Evolutionary conservation across 2,113 vertebrate species (phyloP).

Genomic region (Gambusia affinis): DNA sequence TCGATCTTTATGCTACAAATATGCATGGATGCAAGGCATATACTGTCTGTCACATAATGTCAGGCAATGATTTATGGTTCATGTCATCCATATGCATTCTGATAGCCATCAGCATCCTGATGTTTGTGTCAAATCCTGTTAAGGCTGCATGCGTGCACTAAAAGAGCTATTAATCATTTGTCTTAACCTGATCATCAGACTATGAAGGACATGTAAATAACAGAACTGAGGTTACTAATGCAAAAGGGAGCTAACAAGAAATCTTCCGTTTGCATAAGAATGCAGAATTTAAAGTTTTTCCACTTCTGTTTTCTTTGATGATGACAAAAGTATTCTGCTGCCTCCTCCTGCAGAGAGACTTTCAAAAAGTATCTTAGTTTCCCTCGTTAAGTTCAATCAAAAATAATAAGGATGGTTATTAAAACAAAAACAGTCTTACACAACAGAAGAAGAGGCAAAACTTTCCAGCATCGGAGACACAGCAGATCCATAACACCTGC

Average conservation of each 20-base stretch:
- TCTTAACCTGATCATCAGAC: conserved; percentile 29
- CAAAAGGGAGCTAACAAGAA: conserved; percentile 18
- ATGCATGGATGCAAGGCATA: conserved; percentile 49
- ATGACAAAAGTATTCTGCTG: background rate
- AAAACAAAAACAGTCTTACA: conserved; percentile 61
- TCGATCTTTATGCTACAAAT: conserved; percentile 5
- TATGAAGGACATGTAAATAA: conserved; percentile 46
- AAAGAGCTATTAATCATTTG: conserved; percentile 51
- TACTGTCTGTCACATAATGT: conserved; percentile 56
- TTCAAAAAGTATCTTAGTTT: background rate
- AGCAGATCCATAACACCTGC: conserved; percentile 66
- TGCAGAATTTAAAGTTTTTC: background rate
- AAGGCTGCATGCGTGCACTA: conserved; percentile 18
- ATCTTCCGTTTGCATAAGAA: background rate
- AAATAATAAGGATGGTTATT: conserved; percentile 22
- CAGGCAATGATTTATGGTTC: conserved; percentile 59
- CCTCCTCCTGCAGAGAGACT: background rate
- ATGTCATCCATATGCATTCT: conserved; percentile 57
- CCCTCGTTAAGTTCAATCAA: background rate
- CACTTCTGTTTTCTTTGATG: background rate
- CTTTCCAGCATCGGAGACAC: conserved; percentile 55
- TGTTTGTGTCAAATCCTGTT: conserved; percentile 53
- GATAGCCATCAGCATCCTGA: conserved; percentile 66
- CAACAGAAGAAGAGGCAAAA: conserved; percentile 58
- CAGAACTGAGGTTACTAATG: conserved; percentile 21